Evolutionary conservation across 2,797 vertebrate genomes (phyloP).

Genomic region (Erpetoichthys calabaricus): DNA sequence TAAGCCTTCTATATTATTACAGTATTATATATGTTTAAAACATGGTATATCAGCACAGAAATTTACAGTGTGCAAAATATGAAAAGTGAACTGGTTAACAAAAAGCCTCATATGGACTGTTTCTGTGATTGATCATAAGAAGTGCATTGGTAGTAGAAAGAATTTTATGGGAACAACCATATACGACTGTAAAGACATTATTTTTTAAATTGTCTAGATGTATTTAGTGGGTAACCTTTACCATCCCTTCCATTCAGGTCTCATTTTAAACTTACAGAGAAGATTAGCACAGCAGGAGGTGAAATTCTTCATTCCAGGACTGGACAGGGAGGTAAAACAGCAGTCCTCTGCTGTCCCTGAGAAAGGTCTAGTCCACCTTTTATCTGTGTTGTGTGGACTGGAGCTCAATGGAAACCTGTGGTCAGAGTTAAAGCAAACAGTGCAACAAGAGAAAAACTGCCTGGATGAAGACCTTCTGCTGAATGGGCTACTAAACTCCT

Average conservation of each 20-base stretch:
- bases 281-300: constrained; percentile 67
- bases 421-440: constrained; percentile 65
- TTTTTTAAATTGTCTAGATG: no score
- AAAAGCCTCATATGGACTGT: no score
- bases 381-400: constrained; percentile 61
- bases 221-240: no score
- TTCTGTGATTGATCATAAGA: no score
- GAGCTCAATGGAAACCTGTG: constrained; percentile 80
- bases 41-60: no score
- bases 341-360: constrained; percentile 17
- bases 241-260: constrained; percentile 34
- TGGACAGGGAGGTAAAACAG: constrained; percentile 28
- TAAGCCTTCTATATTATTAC: no score
- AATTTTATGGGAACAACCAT: no score
- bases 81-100: no score
- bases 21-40: no score
- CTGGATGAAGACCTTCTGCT: constrained; percentile 68
- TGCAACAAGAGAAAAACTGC: constrained; percentile 57
- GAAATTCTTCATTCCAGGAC: constrained; percentile 57
- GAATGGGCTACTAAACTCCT: constrained; percentile 55
- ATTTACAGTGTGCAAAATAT: no score
- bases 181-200: no score
- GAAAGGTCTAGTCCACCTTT: constrained; percentile 55
- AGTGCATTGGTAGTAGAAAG: no score
- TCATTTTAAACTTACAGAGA: constrained; percentile 54